Conservation (phyloP, 1,140 invertebrate species). For the Camponotus vicinus region DNA sequence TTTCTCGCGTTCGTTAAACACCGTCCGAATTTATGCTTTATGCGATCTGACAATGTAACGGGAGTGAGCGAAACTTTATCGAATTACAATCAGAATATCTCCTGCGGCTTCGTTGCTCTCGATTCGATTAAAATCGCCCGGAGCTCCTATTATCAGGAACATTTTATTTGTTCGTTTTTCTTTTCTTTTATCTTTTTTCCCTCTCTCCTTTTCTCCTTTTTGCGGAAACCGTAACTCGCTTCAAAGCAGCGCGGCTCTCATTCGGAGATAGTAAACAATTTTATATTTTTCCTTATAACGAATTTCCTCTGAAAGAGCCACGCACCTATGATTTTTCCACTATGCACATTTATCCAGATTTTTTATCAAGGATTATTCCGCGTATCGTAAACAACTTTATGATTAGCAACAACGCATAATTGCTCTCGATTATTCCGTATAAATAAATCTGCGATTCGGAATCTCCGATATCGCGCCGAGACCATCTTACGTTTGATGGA, state of each 20-base stretch:
- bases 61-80: conserved; percentile 55
- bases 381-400: neutral
- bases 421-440: neutral
- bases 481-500: conserved; percentile 56
- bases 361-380: neutral
- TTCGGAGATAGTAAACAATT: conserved; percentile 37
- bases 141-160: conserved; percentile 36
- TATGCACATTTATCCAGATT: neutral
- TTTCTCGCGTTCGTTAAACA: conserved; percentile 63
- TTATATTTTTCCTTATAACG: neutral
- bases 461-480: neutral
- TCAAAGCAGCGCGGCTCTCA: neutral
- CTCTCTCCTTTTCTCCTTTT: neutral
- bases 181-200: neutral
- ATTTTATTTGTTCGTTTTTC: conserved; percentile 9
- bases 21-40: conserved; percentile 70
- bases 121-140: conserved; percentile 60
- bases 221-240: conserved; percentile 8
- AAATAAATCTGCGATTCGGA: conserved; percentile 1
- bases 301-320: neutral
- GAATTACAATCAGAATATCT: conserved; percentile 57
- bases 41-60: conserved; percentile 65
- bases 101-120: conserved; percentile 56
- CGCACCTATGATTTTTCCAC: neutral
- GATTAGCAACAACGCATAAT: neutral